Percentiles rank a stretch among this genome's conserved stretches.
Conservation (phyloP, 2,113 vertebrate species). For the Mobula birostris region DNA sequence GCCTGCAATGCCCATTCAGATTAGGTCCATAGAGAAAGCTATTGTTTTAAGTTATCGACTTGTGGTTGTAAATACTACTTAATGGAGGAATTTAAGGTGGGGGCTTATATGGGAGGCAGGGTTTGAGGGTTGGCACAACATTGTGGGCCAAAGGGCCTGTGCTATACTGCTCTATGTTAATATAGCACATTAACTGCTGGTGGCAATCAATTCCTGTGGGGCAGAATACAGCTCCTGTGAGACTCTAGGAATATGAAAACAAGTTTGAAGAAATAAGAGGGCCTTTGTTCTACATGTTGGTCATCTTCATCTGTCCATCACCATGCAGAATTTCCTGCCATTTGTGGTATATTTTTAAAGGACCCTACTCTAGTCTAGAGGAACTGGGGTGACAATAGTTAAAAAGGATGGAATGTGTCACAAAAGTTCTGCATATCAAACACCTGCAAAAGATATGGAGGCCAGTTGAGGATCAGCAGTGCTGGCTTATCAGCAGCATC, state of each 20-base stretch:
- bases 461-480: too few species aligned
- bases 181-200: neutral
- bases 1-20: neutral
- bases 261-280: too few species aligned
- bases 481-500: too few species aligned
- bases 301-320: neutral
- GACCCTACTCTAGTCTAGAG: neutral
- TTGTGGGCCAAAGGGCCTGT: too few species aligned
- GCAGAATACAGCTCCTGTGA: too few species aligned
- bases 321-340: neutral
- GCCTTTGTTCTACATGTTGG: neutral
- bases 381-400: neutral
- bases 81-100: neutral
- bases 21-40: neutral
- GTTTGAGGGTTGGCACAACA: too few species aligned
- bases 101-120: too few species aligned
- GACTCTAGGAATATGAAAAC: neutral
- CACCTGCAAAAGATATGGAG: too few species aligned
- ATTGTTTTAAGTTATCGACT: too few species aligned
- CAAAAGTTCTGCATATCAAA: too few species aligned
- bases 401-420: neutral
- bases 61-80: neutral
- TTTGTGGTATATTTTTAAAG: neutral
- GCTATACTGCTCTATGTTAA: too few species aligned
- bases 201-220: neutral